Percentiles rank a stretch among this genome's conserved stretches.
phyloP scores from a whole-genome alignment of 2,113 vertebrate species.

The Chitala chitala region DNA sequence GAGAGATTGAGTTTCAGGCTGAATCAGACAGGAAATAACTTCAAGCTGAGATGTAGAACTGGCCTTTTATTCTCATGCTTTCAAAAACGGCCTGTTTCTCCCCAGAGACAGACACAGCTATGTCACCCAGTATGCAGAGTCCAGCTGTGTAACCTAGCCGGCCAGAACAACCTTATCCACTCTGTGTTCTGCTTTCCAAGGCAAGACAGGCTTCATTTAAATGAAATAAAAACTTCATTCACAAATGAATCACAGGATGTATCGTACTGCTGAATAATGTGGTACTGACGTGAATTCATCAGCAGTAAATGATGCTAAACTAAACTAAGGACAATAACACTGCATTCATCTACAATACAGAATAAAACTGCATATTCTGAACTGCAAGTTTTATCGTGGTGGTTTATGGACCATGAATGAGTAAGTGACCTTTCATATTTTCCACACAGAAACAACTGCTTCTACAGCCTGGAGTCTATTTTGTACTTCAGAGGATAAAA shows the following conservation, averaged over 20 bases:
- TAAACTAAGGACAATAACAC: neutral
- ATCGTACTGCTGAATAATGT: neutral
- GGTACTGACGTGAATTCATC: neutral
- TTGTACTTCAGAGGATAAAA: neutral
- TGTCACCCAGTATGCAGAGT: slow-evolving; percentile 20
- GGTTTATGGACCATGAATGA: neutral
- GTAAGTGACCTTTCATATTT: neutral
- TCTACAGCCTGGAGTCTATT: neutral
- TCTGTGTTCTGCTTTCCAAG: too few relatives aligned
- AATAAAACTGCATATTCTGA: neutral
- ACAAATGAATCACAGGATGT: neutral
- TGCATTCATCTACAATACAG: neutral
- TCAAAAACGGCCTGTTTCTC: neutral
- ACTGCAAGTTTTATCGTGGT: neutral
- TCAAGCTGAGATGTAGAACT: neutral
- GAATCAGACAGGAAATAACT: too few relatives aligned
- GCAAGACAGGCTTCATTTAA: neutral
- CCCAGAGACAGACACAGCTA: slow-evolving; percentile 12
- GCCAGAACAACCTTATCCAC: too few relatives aligned
- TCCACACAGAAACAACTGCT: neutral
- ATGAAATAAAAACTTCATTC: neutral
- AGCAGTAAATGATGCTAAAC: too few relatives aligned
- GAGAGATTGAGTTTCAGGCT: too few relatives aligned
- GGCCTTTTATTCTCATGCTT: neutral
- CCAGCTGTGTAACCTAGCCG: neutral